phyloP scores from a whole-genome alignment of 2,797 vertebrate genomes.

The Tenualosa ilisha region DNA sequence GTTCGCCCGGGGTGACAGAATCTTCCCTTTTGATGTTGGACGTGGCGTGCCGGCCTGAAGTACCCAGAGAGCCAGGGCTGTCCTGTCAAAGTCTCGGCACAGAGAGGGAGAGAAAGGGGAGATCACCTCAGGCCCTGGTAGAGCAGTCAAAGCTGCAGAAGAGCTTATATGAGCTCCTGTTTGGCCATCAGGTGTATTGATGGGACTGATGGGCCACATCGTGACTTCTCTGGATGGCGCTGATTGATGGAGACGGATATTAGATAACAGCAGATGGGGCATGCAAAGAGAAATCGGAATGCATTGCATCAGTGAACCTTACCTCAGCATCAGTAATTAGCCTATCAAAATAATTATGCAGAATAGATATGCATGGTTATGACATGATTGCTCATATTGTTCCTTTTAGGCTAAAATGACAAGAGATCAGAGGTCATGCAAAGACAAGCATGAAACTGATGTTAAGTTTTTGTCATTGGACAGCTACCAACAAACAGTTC shows the following conservation, averaged over 20 bases:
- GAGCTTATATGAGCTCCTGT: background rate
- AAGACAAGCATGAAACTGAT: no score
- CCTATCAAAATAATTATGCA: no score
- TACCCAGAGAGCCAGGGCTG: slow-evolving; percentile 41
- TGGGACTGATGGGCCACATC: background rate
- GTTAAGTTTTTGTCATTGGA: no score
- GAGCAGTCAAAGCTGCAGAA: background rate
- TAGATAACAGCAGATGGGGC: background rate
- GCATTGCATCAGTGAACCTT: no score
- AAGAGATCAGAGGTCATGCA: no score
- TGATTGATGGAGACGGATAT: background rate
- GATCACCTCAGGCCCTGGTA: background rate
- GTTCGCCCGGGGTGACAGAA: slow-evolving; percentile 64
- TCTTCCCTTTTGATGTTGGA: slow-evolving; percentile 59
- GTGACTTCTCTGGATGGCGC: background rate
- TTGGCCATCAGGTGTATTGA: background rate
- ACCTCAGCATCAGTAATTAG: no score
- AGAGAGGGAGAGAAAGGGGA: background rate
- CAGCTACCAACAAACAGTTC: background rate
- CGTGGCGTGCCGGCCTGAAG: slow-evolving; percentile 50
- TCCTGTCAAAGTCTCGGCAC: background rate
- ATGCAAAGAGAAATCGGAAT: no score
- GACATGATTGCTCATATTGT: no score
- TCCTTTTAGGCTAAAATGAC: no score
- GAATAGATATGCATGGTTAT: no score